Conservation (phyloP, 2,797 vertebrate genomes). For the Melanotaenia boesemani region DNA sequence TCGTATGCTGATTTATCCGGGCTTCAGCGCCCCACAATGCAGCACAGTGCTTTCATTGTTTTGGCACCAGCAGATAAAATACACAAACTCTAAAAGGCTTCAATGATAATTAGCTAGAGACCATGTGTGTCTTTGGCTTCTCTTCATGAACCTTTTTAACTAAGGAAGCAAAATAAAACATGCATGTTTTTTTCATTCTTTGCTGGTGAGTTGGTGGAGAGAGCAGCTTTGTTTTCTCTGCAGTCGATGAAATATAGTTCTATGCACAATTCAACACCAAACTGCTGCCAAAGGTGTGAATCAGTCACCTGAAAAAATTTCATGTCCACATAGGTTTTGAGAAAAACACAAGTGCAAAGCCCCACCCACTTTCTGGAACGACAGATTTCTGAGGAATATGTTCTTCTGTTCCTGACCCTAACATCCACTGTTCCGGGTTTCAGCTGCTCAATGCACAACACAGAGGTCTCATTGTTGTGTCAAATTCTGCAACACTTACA, state of each 20-base stretch:
- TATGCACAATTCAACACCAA: too few relatives aligned
- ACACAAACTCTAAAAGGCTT: conserved; percentile 11
- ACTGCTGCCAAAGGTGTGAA: too few relatives aligned
- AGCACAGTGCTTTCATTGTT: conserved; percentile 31
- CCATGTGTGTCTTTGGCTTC: not conserved
- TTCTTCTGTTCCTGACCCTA: conserved; percentile 51
- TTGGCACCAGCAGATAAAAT: conserved; percentile 13
- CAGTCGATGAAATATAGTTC: too few relatives aligned
- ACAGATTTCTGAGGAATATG: conserved; percentile 31
- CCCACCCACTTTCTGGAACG: conserved; percentile 11
- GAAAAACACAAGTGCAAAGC: not conserved
- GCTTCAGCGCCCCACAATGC: not conserved
- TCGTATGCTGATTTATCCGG: conserved; percentile 1
- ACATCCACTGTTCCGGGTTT: conserved; percentile 19
- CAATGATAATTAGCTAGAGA: conserved; percentile 1
- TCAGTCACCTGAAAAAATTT: not conserved
- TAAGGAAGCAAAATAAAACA: too few relatives aligned
- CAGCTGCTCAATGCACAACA: not conserved
- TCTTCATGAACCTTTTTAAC: too few relatives aligned
- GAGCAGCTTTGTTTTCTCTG: too few relatives aligned
- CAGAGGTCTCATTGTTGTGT: conserved; percentile 40
- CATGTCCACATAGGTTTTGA: conserved; percentile 9
- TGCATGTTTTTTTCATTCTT: too few relatives aligned
- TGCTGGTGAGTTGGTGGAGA: too few relatives aligned
- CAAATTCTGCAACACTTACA: conserved; percentile 11